Evolutionary conservation across 1,140 invertebrate genomes (phyloP), one percentile per base, ranked within the genome.

Genomic region (Halictus rubicundus): DNA sequence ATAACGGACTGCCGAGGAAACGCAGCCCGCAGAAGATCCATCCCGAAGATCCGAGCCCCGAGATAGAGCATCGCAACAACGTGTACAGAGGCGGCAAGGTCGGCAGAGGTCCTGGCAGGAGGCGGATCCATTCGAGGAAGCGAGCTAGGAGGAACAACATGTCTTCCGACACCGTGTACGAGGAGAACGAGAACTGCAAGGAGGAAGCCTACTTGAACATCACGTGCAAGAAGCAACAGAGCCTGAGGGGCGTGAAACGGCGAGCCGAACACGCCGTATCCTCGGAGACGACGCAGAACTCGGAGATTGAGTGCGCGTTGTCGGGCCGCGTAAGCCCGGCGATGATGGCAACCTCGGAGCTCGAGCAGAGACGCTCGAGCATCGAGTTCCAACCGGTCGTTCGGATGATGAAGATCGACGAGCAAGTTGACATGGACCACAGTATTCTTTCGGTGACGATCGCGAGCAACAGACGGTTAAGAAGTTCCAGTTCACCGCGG

Each of bases 371-470:
- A 63, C 90, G 92, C 2, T 90, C 90, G 5, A 92, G 91, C 42
- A 93, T 93, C 4, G 92, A 93, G 19, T 93, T 92, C 73, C 92
- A 93, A 61, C 92, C 92, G 1, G 91, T 93, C 25, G 92, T 93
- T 32, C 90, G 92, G 46, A 91, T 93, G 70, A 92, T 91, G 91
- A 93, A 93, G 61, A 92, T 93, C 61, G 92, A 93, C 16, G 91
- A 92, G 37, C 90, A 91, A 61, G 91, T 93, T 7, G 92, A 93
- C 37, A 90, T 92, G 72, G 92, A 93, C 78, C 90, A 91, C 64
- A 89, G 88, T 87, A 90, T 92, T 86, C 79, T 92, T 14, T 92
- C 91, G 63, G 92, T 93, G 14, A 89, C 92, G 0, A 90, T 93
- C 0, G 91, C 91, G 9, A 93, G 91, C 68, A 93, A 93, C 78